Percentiles rank a stretch among this genome's conserved stretches.
Conservation (phyloP, 2,888 invertebrate species). For the Sesia bembeciformis region DNA sequence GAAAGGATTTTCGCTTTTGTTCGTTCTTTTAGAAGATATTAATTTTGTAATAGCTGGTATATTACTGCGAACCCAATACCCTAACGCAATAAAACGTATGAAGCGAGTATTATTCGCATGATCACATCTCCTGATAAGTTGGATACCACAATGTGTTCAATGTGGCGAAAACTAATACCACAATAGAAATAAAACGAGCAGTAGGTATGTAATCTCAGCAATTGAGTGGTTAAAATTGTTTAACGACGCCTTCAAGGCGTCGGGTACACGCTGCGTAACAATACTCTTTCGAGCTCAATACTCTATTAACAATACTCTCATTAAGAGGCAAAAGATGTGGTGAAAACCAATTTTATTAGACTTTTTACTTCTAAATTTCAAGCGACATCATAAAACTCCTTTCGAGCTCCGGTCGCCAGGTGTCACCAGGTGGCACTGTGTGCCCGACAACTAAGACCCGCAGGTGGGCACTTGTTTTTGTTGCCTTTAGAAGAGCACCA, state of each 20-base stretch:
- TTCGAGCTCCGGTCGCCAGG: too few species aligned
- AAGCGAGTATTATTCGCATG: constrained; percentile 68
- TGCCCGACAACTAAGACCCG: too few species aligned
- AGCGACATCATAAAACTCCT: neutral
- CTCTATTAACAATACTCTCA: neutral
- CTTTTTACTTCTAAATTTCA: neutral
- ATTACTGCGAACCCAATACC: constrained; percentile 35
- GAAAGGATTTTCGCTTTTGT: neutral
- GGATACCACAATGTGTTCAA: constrained; percentile 66
- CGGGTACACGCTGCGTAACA: too few species aligned
- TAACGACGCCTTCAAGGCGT: neutral
- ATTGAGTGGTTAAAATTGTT: neutral
- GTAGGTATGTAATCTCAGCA: neutral
- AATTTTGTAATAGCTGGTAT: constrained; percentile 34
- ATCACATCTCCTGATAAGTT: constrained; percentile 71
- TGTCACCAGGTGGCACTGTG: too few species aligned
- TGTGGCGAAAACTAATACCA: constrained; percentile 62
- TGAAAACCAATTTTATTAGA: neutral
- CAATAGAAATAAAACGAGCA: constrained; percentile 11
- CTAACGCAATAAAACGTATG: constrained; percentile 66
- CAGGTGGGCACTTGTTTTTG: constrained; percentile 8
- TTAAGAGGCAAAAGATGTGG: neutral
- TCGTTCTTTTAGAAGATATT: constrained; percentile 21
- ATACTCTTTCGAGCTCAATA: neutral
- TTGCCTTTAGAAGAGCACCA: constrained; percentile 7